Base-by-base conservation (phyloP, 2,113 vertebrate genomes). In the Pogona vitticeps region DNA sequence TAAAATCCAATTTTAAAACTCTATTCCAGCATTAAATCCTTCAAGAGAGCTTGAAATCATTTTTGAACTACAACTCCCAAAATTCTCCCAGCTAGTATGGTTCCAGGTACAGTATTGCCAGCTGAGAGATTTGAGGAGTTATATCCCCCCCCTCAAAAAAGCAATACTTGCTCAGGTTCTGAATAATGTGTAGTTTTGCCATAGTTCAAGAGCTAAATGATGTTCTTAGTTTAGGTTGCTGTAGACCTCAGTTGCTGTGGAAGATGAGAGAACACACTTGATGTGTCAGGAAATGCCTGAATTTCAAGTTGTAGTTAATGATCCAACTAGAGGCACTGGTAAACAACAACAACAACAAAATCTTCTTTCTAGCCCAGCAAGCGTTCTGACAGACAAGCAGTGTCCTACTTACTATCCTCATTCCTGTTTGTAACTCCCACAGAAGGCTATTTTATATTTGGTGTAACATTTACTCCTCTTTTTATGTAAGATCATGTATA, bases 401-500 rank as follows among this genome's bases (percentile, higher is more conserved):
- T 92, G 86, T n/a, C 85, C 82, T 94, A 85, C 75, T 92, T 90
- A 89, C 83, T 28, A 84, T 1, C 18, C 17, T 80, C 86, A 76
- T 3, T 91, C 28, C 46, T 88, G 89, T 75, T 59, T 90, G 28
- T 56, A 88, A 56, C 70, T 88, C 77, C 68, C 81, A 28, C 73
- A 28, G 86, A 63, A 76, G 65, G 15, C 18, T 36, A 76, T 75
- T 88, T 92, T 80, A 82, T 0, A 0, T 80, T 88, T 90, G 79
- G 75, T 81, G 58, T 86, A 86, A 63, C 72, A 87, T 82, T 85
- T 90, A 3, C 31, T n/a, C 38, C 72, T 88, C 72, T 85, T 85
- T 79, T 91, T 92, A 79, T 56, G 63, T 88, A 52, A 33, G 46
- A 42, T 86, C 83, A 67, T 33, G 58, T 78, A 84, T 82, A 52